Evolutionary conservation across 1,140 invertebrate genomes (phyloP).

Genomic region (Lepidurus apus): DNA sequence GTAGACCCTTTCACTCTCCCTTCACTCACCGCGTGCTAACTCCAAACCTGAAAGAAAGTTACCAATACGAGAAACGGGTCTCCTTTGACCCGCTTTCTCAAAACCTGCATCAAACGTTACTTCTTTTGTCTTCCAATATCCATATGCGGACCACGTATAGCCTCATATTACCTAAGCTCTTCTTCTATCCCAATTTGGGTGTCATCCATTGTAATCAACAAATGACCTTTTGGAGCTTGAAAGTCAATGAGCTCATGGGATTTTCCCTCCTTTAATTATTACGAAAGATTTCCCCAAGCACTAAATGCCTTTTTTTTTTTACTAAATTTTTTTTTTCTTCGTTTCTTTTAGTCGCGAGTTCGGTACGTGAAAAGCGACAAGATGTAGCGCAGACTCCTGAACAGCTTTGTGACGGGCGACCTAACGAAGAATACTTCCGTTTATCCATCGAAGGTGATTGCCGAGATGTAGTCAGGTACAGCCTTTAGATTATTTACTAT

Average conservation of each 20-base stretch:
- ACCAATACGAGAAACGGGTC: background rate
- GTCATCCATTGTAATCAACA: background rate
- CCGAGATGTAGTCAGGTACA: slow-evolving; percentile 83
- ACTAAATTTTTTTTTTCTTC: background rate
- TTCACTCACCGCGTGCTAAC: slow-evolving; percentile 23
- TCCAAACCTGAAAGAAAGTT: slow-evolving; percentile 25
- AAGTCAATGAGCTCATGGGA: background rate
- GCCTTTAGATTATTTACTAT: slow-evolving; percentile 26
- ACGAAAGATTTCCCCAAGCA: background rate
- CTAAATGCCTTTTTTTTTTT: background rate
- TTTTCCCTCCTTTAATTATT: background rate
- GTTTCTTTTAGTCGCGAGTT: background rate
- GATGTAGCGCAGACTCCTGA: slow-evolving; percentile 66
- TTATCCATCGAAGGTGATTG: slow-evolving; percentile 77
- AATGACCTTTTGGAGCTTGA: background rate
- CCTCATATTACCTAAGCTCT: background rate
- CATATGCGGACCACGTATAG: background rate
- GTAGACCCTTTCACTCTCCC: slow-evolving; percentile 11
- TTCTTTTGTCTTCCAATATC: slow-evolving; percentile 3
- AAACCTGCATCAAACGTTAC: background rate
- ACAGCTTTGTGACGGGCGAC: slow-evolving; percentile 75
- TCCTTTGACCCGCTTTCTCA: background rate
- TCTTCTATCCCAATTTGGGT: background rate
- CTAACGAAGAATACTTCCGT: slow-evolving; percentile 83
- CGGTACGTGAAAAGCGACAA: slow-evolving; percentile 46